Evolutionary conservation across 1,140 invertebrate genomes (phyloP).

Genomic region (Plodia interpunctella): DNA sequence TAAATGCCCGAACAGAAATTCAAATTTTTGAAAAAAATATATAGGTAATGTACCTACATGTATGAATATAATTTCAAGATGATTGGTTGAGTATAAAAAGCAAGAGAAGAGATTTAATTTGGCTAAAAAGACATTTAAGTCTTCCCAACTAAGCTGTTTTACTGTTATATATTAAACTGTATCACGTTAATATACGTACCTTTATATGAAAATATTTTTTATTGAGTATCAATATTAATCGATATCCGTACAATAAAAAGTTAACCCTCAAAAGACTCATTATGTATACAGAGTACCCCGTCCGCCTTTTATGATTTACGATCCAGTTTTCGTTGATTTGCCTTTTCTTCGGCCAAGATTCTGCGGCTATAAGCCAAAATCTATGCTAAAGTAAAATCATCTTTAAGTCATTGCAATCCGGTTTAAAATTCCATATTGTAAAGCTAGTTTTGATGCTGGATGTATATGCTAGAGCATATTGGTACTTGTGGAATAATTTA

Average conservation of each 20-base stretch:
- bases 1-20: too few species aligned
- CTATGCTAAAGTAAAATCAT: not conserved
- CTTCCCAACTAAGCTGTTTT: too few species aligned
- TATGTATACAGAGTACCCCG: constrained; percentile 46
- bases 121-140: too few species aligned
- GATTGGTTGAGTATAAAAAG: too few species aligned
- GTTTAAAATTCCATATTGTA: not conserved
- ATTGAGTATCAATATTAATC: too few species aligned
- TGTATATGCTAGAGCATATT: constrained; percentile 43
- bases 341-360: not conserved
- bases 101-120: too few species aligned
- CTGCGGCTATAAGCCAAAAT: not conserved
- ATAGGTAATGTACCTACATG: too few species aligned
- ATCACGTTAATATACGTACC: too few species aligned
- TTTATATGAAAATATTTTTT: constrained; percentile 19
- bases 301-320: constrained; percentile 54
- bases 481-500: constrained; percentile 32
- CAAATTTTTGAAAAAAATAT: too few species aligned
- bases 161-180: too few species aligned
- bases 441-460: not conserved
- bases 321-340: constrained; percentile 50
- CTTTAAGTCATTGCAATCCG: not conserved
- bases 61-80: too few species aligned
- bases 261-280: constrained; percentile 54
- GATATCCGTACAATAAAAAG: constrained; percentile 12